Evolutionary conservation across 2,797 vertebrate species (phyloP).

Genomic region (Paratrypauchen microcephalus): DNA sequence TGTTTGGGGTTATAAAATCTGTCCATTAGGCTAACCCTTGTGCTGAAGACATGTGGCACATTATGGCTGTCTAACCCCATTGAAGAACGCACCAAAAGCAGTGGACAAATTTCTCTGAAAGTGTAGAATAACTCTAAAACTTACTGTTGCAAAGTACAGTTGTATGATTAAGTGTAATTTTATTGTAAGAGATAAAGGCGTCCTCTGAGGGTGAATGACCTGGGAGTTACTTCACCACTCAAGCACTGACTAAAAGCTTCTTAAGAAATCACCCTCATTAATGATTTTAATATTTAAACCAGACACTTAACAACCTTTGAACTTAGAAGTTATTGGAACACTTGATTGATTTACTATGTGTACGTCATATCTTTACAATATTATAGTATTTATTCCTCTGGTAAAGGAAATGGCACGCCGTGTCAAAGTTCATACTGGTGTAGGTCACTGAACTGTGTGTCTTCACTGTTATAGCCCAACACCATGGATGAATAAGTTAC

Average conservation of each 20-base stretch:
- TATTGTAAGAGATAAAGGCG: not conserved
- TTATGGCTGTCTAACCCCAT: too few species aligned
- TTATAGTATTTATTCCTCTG: too few species aligned
- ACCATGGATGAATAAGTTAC: constrained; percentile 63
- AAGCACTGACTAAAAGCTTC: not conserved
- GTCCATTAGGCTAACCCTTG: too few species aligned
- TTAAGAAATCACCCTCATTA: not conserved
- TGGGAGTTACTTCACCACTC: not conserved
- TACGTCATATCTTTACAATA: too few species aligned
- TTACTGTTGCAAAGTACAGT: too few species aligned
- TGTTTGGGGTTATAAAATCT: not conserved
- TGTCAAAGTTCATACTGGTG: constrained; percentile 48
- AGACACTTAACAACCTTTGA: not conserved
- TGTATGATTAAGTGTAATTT: too few species aligned
- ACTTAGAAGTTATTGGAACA: not conserved
- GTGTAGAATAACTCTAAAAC: too few species aligned
- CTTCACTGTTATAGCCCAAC: constrained; percentile 30
- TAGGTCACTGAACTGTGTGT: constrained; percentile 27
- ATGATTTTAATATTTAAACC: not conserved
- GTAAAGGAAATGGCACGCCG: constrained; percentile 40
- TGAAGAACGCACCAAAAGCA: too few species aligned
- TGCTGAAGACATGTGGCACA: too few species aligned
- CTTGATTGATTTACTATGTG: not conserved
- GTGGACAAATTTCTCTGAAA: too few species aligned
- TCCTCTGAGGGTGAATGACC: not conserved